Base-by-base conservation (phyloP, 1,140 invertebrate genomes). In the Pseudachorutes palmiensis region DNA sequence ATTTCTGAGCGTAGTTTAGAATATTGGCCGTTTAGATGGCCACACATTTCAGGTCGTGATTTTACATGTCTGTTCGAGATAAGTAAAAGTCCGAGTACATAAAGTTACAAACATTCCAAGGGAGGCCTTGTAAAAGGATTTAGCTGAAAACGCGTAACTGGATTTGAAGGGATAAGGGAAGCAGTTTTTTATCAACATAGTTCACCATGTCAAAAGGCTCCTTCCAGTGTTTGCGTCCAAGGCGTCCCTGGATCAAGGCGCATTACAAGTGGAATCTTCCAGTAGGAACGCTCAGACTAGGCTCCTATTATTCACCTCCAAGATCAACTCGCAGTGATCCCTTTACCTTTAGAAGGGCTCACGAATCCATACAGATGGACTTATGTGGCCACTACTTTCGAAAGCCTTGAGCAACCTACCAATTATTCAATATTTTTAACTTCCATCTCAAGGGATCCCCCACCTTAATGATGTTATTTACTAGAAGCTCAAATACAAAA, bases 1-100 rank as follows among this genome's bases (percentile, higher is more conserved):
- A 41, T 45, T 45, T 45, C 36, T 9, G 36, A 45, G 19, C 9
- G 9, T 45, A 45, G 51, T 24, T 55, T 55, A 16, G 51, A 12
- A 5, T 14, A 5, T 14, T 22, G 12, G 51, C 24, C 24, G 24
- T 26, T 55, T 5, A 26, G 51, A 16, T 55, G 51, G 29, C 16
- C 24, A 31, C 24, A 31, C 26, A 60, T 60, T 2, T 2, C 45
- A 26, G 29, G 32, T 28, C 68, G 68, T 70, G 68, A 70, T 66
- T 64, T 62, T 61, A 64, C 64, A 70, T 70, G 49, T 49, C 30
- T 64, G 14, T 64, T 48, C 60, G 22, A 70, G 68, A 66, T 70
- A 66, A 69, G 48, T 30, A 14, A 26, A 55, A 55, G 24, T 12
- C 24, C 5, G 51, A 19, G 36, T 9, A 41, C 36, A 5, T 55